Evolutionary conservation across 2,113 vertebrate species (phyloP), one percentile per base, ranked within the genome.

Genomic region (Marmota flaviventris): DNA sequence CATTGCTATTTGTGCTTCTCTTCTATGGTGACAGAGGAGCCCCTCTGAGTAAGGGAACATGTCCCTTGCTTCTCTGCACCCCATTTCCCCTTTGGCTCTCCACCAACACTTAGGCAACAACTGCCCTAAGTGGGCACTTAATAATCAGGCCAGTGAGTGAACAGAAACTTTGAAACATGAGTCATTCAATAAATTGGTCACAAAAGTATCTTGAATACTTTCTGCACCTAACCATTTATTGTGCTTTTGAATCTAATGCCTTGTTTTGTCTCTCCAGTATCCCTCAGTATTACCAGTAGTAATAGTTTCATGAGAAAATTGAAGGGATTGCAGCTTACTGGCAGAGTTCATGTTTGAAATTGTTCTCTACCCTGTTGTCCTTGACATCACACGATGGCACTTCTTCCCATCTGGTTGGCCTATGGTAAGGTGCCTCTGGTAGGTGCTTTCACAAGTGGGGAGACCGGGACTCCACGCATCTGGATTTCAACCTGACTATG

Each of bases 361-460:
- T 1, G 7, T 75, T 70, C 39, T 48, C 20, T 25, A 5, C 5
- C 32, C 82, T 8, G 7, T 32, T n/a, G 13, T 58, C 32, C 27
- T 79, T 58, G 18, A 2, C 32, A 8, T 29, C 18, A 45, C 3
- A 12, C 12, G 7, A 1, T 45, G 63, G 14, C 1, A 0, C 32
- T 63, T 13, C 24, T 78, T 45, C 45, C 53, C 18, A 16, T 32
- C 81, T 27, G 1, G 16, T 14, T 93, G 87, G 69, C 27, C 16
- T 58, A 1, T 2, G 25, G 42, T 65, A 9, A 25, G 10, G 8
- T 42, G 39, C 65, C 16, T 58, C 0, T 2, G 25, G 42, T 65
- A 7, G 10, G 8, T 27, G 39, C 65, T 29, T 73, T 86, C 58
- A 18, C 25, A 78, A 51, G 22, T 3, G 2, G 51, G 61, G 42